These are phyloP conservation scores for Ascidia mentula DNA, from an alignment of 23 tunicate species.

Conservation along the genomic window DNA sequence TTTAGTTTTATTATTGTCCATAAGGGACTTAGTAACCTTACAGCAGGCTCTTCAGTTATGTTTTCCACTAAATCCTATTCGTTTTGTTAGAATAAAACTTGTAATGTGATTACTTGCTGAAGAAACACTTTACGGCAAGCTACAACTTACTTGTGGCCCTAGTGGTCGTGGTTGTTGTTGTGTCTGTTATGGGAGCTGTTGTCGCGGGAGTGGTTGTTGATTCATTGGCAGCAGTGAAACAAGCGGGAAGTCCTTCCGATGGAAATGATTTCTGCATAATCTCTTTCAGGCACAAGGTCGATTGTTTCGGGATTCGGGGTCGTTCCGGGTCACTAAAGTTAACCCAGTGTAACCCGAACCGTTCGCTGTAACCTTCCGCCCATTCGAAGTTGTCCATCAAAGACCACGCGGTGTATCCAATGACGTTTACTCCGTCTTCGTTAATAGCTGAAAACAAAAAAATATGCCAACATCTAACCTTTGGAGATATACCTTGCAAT, in stretches of 20 bases:
- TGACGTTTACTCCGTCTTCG: conserved; percentile 78
- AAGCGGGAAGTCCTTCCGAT: conserved; percentile 38
- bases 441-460: conserved; percentile 58
- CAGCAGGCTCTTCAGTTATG: too few species aligned
- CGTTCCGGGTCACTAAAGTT: conserved; percentile 82
- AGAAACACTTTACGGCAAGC: too few species aligned
- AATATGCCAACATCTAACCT: too few species aligned
- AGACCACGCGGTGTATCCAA: conserved; percentile 99
- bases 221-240: conserved; percentile 14
- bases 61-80: too few species aligned
- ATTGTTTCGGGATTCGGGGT: conserved; percentile 63
- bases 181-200: background rate
- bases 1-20: too few species aligned
- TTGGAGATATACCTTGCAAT: too few species aligned
- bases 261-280: conserved; percentile 47
- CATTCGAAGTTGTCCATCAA: conserved; percentile 99
- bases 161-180: background rate
- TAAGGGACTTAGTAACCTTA: too few species aligned
- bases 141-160: too few species aligned
- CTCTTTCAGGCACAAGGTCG: conserved; percentile 63
- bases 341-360: conserved; percentile 90
- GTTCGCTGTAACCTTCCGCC: conserved; percentile 86
- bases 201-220: conserved; percentile 22
- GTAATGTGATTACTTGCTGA: too few species aligned
- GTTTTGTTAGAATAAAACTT: background rate